Conservation (phyloP, 2,797 vertebrate species). For the Epinephelus malabaricus region DNA sequence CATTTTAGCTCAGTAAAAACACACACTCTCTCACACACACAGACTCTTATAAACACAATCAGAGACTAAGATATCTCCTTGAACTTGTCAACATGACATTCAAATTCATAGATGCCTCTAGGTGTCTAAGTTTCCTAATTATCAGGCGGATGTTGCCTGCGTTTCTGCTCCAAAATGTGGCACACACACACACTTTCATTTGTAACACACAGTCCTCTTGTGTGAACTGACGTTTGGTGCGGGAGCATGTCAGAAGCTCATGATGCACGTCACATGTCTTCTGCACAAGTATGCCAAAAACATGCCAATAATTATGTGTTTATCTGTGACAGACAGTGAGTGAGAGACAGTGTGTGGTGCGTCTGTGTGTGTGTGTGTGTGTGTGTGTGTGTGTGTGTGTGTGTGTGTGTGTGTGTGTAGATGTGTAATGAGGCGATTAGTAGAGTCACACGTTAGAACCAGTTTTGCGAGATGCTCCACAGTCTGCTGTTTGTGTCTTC, state of each 20-base stretch:
- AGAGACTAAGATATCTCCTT: constrained; percentile 12
- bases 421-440: constrained; percentile 36
- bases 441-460: constrained; percentile 54
- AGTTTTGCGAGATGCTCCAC: constrained; percentile 60
- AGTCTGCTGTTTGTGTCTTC: constrained; percentile 54
- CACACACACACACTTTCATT: background rate
- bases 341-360: background rate
- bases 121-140: constrained; percentile 54
- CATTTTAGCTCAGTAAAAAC: background rate
- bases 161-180: constrained; percentile 14
- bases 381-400: background rate
- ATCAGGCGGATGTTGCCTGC: constrained; percentile 20
- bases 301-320: constrained; percentile 38
- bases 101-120: constrained; percentile 32
- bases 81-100: constrained; percentile 46
- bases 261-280: constrained; percentile 17
- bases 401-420: constrained; percentile 24
- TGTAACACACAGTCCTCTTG: background rate
- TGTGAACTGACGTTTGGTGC: constrained; percentile 20
- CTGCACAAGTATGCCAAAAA: constrained; percentile 31
- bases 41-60: constrained; percentile 16
- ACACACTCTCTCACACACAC: background rate
- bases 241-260: constrained; percentile 49
- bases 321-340: constrained; percentile 43
- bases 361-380: constrained; percentile 11